Evolutionary conservation across 2,888 invertebrate species (phyloP).

Genomic region (Drosophila differens): DNA sequence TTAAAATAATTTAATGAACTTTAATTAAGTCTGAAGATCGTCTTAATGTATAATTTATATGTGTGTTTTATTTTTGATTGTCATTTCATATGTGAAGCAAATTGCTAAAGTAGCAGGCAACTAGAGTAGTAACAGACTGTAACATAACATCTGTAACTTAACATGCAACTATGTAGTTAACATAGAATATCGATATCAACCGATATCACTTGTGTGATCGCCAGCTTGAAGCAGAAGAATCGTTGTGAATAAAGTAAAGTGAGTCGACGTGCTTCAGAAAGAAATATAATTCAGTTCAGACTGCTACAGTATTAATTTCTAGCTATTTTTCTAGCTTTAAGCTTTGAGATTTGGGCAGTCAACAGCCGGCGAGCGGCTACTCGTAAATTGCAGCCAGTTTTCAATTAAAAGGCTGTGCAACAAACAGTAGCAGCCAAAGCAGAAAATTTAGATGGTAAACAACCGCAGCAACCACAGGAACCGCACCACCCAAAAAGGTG

Average conservation of each 20-base stretch:
- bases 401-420: conserved; percentile 35
- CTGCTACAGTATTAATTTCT: not conserved
- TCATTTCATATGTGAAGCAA: not conserved
- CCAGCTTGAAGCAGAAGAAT: no score
- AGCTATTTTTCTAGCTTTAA: not conserved
- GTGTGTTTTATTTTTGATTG: not conserved
- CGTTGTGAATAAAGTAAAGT: no score
- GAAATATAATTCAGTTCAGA: not conserved
- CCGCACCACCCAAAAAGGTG: conserved; percentile 29
- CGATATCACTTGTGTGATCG: no score
- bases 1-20: not conserved
- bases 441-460: conserved; percentile 31
- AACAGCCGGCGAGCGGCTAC: not conserved
- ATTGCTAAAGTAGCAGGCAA: not conserved
- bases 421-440: conserved; percentile 6
- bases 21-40: not conserved
- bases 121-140: no score
- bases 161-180: no score
- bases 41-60: not conserved
- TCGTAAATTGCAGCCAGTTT: conserved; percentile 50
- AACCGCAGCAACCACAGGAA: conserved; percentile 33
- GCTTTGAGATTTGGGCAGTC: conserved; percentile 15
- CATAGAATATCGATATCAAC: no score
- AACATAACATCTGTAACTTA: no score
- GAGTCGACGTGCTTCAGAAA: not conserved